Base-by-base conservation (phyloP, 2,797 vertebrate genomes). In the Alca torda region DNA sequence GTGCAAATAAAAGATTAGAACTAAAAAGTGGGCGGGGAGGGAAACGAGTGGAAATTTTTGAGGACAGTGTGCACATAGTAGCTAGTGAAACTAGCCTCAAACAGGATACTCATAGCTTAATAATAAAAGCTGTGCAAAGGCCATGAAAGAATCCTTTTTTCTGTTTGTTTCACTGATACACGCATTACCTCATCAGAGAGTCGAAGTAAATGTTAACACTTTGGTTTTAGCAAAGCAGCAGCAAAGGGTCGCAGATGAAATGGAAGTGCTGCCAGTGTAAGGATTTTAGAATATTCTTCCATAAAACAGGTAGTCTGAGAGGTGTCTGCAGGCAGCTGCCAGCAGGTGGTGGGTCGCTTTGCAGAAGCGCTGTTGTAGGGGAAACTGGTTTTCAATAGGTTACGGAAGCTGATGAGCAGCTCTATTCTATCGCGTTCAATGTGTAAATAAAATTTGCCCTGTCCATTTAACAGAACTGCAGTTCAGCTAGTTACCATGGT, bases 101-200 rank as follows among this genome's bases (percentile, higher is more conserved):
- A 97, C 96, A 97, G 98, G 97, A 98, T 98, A 98, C 96, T 97
- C 98, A 97, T 98, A 98, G 98, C 98, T 98, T 98, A 97, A 98
- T 97, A 98, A 98, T 98, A 98, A 98, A 98, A 98, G 98, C 98
- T 98, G 98, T 98, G 98, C 97, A 98, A 98, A 98, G 98, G 98
- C 98, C 98, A 97, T 98, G 97, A 97, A 98, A 98, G 98, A 98
- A 97, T 98, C 96, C 95, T 97, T 92, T 95, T 95, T 97, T 96
- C 87, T 95, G 96, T 97, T 98, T 97, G 97, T 98, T 98, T 98
- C 98, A 98, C 97, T 97, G 98, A 98, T 97, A 98, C 98, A 98
- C 98, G 94, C 97, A 98, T 98, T 98, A 98, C 98, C 98, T 98
- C 98, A 98, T 98, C 97, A 97, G 97, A 98, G 96, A 97, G 97